Evolutionary conservation across 2,797 vertebrate genomes (phyloP), one percentile per base, ranked within the genome.

Genomic region (Tangara arthus): DNA sequence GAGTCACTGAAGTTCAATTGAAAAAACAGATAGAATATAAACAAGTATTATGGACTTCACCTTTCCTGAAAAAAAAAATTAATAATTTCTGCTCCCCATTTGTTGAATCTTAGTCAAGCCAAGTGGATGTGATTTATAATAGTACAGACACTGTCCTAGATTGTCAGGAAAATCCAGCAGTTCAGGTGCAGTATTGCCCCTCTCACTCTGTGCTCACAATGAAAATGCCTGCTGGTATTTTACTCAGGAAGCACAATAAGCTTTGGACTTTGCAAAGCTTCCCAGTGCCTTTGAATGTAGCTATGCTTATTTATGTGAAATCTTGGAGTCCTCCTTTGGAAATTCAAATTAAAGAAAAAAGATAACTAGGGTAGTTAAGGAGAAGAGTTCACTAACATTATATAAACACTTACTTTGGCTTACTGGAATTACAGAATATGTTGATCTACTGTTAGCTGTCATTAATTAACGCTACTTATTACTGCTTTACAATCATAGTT

Each of bases 1-100:
- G 82, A 94, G 72, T 94, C 93, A 65, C 91, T 96, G 35, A 64
- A 52, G 47, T 96, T 95, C 96, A 97, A 97, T 30, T 96, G 97
- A 94, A 97, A 97, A 97, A 97, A 81, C 70, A 56, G 37, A 60
- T 2, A 65, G 97, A 96, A 92, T 87, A 94, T 83, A 94, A 96
- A 93, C 85, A 57, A 94, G 82, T 26, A n/a, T 41, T 63, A 82
- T 2, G 10, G 87, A 95, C 89, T 93, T 89, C 47, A 82, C 69
- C 66, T 73, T 53, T 19, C 30, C 46, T 68, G 34, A 27, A 76
- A 73, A 80, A 80, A 79, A 63, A 4, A 8, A 6, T 3, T 3
- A 76, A 26, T 20, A 53, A 53, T 57, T 84, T 81, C 49, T 71
- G 16, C 56, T 93, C 71, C 57, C 50, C 26, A 61, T 90, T 89